These are phyloP conservation scores for Falco biarmicus DNA, from an alignment of 2,797 vertebrate species.

Conservation along the genomic window DNA sequence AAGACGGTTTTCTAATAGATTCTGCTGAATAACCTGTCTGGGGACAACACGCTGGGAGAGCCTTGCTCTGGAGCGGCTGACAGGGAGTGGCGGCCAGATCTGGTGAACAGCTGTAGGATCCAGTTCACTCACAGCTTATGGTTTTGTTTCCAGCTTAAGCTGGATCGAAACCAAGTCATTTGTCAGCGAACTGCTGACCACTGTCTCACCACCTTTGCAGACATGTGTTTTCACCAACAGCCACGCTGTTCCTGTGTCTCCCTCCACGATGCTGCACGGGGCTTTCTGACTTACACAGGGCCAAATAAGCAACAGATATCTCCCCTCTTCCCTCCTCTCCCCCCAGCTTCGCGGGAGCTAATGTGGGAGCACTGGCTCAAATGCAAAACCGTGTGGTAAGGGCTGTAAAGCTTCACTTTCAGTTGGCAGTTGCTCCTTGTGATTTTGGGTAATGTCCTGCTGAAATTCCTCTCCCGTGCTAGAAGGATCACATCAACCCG, in stretches of 20 bases:
- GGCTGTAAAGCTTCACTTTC: not conserved
- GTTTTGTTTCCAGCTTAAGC: slow-evolving; percentile 22
- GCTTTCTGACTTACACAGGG: not conserved
- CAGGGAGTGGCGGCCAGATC: not conserved
- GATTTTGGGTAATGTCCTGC: not conserved
- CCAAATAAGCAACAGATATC: not conserved
- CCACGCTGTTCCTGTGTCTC: not conserved
- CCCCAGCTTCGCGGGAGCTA: rapidly evolving
- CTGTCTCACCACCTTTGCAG: not conserved
- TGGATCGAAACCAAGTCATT: slow-evolving; percentile 10
- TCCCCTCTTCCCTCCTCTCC: not conserved
- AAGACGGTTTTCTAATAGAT: not conserved
- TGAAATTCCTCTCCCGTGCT: not conserved
- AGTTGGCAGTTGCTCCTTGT: not conserved
- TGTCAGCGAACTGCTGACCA: slow-evolving; percentile 39
- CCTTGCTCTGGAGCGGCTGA: not conserved
- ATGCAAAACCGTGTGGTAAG: rapidly evolving
- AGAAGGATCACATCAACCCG: not conserved
- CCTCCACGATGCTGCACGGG: rapidly evolving
- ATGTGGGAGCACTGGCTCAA: not conserved
- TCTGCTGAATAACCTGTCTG: slow-evolving; percentile 22
- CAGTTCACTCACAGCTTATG: not conserved
- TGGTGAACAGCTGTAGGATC: slow-evolving; percentile 37
- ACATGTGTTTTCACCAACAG: not conserved
- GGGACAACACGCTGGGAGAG: rapidly evolving